Base-by-base conservation (phyloP, 2,888 invertebrate species). In the Cryptus armator region DNA sequence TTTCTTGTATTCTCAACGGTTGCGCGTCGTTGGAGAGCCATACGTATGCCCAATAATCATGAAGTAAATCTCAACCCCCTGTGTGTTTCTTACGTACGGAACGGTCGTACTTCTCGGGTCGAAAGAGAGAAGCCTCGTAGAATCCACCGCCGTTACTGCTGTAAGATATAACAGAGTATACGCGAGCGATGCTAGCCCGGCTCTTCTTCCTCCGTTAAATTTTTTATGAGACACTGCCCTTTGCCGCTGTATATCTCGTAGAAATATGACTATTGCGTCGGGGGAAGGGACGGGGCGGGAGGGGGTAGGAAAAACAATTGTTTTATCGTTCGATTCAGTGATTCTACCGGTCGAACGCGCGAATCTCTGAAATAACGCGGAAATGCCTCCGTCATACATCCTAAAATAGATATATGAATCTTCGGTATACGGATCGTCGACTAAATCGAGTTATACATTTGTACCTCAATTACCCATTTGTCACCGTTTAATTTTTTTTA, bases 311-410 rank as follows among this genome's bases (percentile, higher is more conserved):
- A 84, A 81, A 86, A 88, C 88, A 86, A 88, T 89, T 89, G 88
- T 83, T 89, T 88, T 89, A 89, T 88, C 76, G 87, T 86, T 85
- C 86, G 86, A 88, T 88, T 85, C 87, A 84, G 84, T 83, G 86
- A 87, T 89, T 89, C 83, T 86, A 77, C 77, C 37, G 70, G 37
- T 56, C 43, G 66, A 82, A 62, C 64, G 46, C 44, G 77, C 64
- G 29, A 29, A 62, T 62, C 62, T 62, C 62, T 6, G 29, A 62
- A 62, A 62, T 32, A 62, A 32, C 14, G 62, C 62, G n/a, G 14
- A 14, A 32, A 7, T 37, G 37, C 29, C 62, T 62, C 62, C 14
- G 32, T 32, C 29, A 62, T 62, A 62, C 29, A 12, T 14, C 37
- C 62, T n/a, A 7, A 6, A n/a, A 62, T 29, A 5, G 29, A 62